These are phyloP conservation scores for Conus betulinus DNA, from an alignment of 1,140 invertebrate genomes.

Conservation along the genomic window DNA sequence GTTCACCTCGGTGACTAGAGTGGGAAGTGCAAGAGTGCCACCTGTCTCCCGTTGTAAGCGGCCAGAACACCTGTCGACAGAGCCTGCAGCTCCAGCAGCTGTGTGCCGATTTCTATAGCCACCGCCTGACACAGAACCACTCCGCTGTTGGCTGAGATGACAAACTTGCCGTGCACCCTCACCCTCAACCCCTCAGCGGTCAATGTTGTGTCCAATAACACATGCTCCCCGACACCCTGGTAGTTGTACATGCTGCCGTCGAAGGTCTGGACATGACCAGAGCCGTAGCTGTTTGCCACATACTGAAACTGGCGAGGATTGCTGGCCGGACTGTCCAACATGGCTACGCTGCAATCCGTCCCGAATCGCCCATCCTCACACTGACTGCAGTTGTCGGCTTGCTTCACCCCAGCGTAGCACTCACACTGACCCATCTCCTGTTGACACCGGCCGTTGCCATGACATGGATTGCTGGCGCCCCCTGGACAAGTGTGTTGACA, in stretches of 20 bases:
- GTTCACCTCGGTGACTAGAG: constrained; percentile 1
- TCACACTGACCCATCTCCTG: constrained; percentile 44
- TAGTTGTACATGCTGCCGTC: constrained; percentile 54
- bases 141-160: constrained; percentile 20
- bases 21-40: not conserved
- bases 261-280: constrained; percentile 51
- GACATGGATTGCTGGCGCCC: constrained; percentile 47
- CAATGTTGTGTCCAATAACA: constrained; percentile 40
- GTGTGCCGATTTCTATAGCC: constrained; percentile 30
- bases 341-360: constrained; percentile 54
- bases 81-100: constrained; percentile 37
- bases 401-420: constrained; percentile 41
- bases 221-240: constrained; percentile 49
- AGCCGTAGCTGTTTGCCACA: constrained; percentile 36
- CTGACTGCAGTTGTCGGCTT: constrained; percentile 41
- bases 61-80: not conserved
- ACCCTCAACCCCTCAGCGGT: not conserved
- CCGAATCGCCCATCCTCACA: constrained; percentile 54
- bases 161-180: constrained; percentile 27
- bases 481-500: constrained; percentile 56
- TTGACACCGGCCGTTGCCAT: constrained; percentile 55
- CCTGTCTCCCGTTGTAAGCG: constrained; percentile 16
- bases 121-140: constrained; percentile 33
- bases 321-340: constrained; percentile 18
- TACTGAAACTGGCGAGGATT: not conserved